Conservation (phyloP, 2,888 invertebrate species). For the Diaperis boleti region DNA sequence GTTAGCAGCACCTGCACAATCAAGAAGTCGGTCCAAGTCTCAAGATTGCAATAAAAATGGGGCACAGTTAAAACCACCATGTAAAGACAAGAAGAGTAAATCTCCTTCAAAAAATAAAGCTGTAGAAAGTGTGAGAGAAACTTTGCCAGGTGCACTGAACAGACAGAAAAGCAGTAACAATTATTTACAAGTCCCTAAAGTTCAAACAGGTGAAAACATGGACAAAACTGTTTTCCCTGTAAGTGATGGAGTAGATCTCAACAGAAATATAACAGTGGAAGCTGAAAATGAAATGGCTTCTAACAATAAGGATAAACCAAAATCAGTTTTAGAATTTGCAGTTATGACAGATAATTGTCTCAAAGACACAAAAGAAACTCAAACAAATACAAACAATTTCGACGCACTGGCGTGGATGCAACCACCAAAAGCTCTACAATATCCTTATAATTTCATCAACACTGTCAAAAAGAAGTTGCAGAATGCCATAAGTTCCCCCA, state of each 20-base stretch:
- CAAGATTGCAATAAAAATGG: no score
- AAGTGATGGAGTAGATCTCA: background rate
- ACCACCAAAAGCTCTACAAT: slow-evolving; percentile 57
- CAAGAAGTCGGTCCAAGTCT: no score
- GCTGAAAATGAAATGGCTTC: no score
- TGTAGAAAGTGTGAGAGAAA: no score
- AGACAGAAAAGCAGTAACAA: background rate
- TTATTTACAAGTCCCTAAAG: background rate
- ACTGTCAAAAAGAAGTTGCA: slow-evolving; percentile 72
- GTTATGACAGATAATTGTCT: slow-evolving; percentile 11
- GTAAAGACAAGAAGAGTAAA: no score
- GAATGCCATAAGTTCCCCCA: slow-evolving; percentile 53
- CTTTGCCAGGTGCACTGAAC: background rate
- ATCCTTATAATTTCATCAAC: slow-evolving; percentile 73
- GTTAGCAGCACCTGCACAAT: no score
- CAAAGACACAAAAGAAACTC: slow-evolving; percentile 43
- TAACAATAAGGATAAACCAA: no score
- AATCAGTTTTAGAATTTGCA: slow-evolving; percentile 4
- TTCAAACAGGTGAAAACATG: background rate
- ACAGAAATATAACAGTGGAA: background rate
- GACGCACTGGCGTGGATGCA: slow-evolving; percentile 62
- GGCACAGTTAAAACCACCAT: no score
- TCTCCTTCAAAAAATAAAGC: background rate
- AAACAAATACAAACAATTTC: slow-evolving; percentile 42
- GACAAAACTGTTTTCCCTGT: slow-evolving; percentile 1